Evolutionary conservation across 2,113 vertebrate species (phyloP), one percentile per base, ranked within the genome.

Genomic region (Halichoeres trimaculatus): DNA sequence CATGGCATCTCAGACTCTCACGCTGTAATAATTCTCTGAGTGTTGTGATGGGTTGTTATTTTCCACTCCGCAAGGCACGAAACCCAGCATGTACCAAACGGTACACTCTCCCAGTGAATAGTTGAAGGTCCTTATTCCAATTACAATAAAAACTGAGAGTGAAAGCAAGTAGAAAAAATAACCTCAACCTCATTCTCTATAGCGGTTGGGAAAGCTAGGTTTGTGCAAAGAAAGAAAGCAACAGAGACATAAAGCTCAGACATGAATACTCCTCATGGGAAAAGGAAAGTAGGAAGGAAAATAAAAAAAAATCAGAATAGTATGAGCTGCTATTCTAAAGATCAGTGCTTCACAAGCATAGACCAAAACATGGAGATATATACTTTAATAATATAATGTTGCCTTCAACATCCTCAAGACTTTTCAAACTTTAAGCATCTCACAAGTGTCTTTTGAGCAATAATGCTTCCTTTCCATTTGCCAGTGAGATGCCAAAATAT

Each of bases 51-150:
- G 57, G 55, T 71, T 76, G 62, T 78, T 74, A 90, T 91, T 91
- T 91, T 87, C 91, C 86, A 91, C 81, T 84, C 58, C 81, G 13
- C 59, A 76, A 81, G 84, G 66, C 82, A 85, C 76, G 70, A 81
- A 88, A 75, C 61, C 55, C 52, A n/a, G 51, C 40, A 36, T 56
- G 56, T 43, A 66, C 66, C 43, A 74, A 75, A 45, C 16, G n/a
- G 2, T 9, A 20, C 45, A n/a, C 19, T n/a, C 45, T 48, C 45
- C n/a, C 45, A 20, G 45, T 20, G 19, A 45, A 14, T 7, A 17
- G 45, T 20, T 20, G 19, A 84, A 78, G 68, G 68, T 53, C 70
- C 45, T 54, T 38, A 41, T 74, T 72, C 17, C 16, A 86, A 77
- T 85, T 69, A 83, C 72, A 83, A 88, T 83, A 78, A 73, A 81